Evolutionary conservation across 2,888 invertebrate genomes (phyloP), one percentile per base, ranked within the genome.

Genomic region (Torymus auratus): DNA sequence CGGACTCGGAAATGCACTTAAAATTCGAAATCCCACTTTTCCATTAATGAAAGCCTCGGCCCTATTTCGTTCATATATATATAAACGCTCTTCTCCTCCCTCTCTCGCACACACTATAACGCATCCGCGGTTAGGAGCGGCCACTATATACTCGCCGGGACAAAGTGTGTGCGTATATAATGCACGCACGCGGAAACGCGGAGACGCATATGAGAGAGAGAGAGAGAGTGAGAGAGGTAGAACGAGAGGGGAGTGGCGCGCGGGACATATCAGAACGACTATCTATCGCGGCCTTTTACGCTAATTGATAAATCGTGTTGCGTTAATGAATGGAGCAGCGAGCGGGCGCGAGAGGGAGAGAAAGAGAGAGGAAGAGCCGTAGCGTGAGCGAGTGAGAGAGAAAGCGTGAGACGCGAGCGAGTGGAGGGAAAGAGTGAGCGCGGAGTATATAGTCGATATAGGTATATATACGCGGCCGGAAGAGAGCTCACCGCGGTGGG

Each of bases 241-340:
- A 12, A 55, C 3, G 64, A 65, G 71, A 61, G 67, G 71, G 78
- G 71, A 60, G 81, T 78, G 82, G 78, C 28, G 77, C 56, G 67
- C 4, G 64, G 71, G 62, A 71, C 88, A 87, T 89, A 89, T 90
- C 90, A 88, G 88, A 87, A 87, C 88, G 88, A 88, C 89, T 89
- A 90, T 90, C 90, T 89, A 90, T 90, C 87, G 89, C 87, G 87
- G 89, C 89, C 90, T 91, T 90, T 90, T 88, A 91, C 89, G 90
- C 89, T 91, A 91, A 91, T 91, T 90, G 91, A 90, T 90, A 91
- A 91, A 90, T 90, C 90, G 90, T 91, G 91, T 91, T 89, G 87
- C 89, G 88, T 89, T 91, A 91, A 91, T 90, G 90, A 91, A 91
- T 90, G 89, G 86, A 87, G 85, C 86, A 86, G 28, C 20, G 15